Percentiles rank a stretch among this genome's conserved stretches.
phyloP scores from a whole-genome alignment of 2,888 invertebrate species.

The Clitarchus hookeri region DNA sequence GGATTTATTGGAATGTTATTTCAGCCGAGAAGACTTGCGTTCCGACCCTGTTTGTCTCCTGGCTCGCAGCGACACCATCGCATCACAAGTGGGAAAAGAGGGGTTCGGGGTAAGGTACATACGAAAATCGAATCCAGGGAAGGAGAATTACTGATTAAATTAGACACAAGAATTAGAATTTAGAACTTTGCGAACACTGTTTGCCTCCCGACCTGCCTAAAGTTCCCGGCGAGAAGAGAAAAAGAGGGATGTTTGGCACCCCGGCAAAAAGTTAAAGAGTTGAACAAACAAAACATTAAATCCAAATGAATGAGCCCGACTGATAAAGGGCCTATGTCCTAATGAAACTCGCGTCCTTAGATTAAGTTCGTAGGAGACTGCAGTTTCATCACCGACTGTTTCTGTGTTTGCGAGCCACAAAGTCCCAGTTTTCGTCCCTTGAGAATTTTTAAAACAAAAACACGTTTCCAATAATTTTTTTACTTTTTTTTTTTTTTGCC shows the following conservation, averaged over 20 bases:
- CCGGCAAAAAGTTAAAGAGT: slow-evolving; percentile 22
- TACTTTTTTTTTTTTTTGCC: too few relatives aligned
- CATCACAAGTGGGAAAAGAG: background rate
- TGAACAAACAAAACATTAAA: slow-evolving; percentile 26
- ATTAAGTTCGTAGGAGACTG: too few relatives aligned
- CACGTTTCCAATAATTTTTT: too few relatives aligned
- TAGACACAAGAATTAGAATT: slow-evolving; percentile 28
- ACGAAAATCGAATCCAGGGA: slow-evolving; percentile 20
- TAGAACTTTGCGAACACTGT: slow-evolving; percentile 19
- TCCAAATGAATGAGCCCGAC: slow-evolving; percentile 20
- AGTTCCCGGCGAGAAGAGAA: slow-evolving; percentile 11
- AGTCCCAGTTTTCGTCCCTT: too few relatives aligned
- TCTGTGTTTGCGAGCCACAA: too few relatives aligned
- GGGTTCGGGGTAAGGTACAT: background rate
- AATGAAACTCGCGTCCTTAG: background rate
- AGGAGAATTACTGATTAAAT: slow-evolving; percentile 24
- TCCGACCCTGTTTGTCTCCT: background rate
- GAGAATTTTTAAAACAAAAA: too few relatives aligned
- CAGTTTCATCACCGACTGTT: too few relatives aligned
- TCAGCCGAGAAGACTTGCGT: background rate
- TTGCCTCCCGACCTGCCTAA: background rate
- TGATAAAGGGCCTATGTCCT: background rate
- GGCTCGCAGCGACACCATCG: background rate
- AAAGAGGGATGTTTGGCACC: background rate
- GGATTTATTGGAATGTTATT: slow-evolving; percentile 4